phyloP scores from a whole-genome alignment of 2,113 vertebrate genomes.

The Pelvicachromis taeniatus region DNA sequence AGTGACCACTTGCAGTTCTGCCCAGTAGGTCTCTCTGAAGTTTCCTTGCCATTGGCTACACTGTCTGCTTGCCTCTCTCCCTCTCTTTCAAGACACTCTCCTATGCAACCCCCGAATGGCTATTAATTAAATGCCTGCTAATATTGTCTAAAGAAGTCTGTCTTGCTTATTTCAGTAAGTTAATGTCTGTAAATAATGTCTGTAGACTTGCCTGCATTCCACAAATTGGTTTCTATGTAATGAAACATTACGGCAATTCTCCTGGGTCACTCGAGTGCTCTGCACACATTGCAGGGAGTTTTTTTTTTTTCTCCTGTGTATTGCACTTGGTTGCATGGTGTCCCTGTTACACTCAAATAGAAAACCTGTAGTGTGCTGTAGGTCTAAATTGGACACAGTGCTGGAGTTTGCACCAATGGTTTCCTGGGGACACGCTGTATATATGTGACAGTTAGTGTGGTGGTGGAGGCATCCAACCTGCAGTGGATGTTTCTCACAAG shows the following conservation, averaged over 20 bases:
- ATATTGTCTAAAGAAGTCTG: constrained; percentile 36
- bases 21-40: constrained; percentile 51
- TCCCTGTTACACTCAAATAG: constrained; percentile 47
- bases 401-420: constrained; percentile 33
- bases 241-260: constrained; percentile 52
- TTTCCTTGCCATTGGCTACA: constrained; percentile 42
- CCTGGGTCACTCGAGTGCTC: constrained; percentile 46
- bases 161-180: constrained; percentile 34
- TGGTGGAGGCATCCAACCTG: constrained; percentile 20
- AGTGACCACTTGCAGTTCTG: constrained; percentile 67
- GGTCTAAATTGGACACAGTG: constrained; percentile 61
- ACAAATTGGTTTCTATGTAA: constrained; percentile 38
- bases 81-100: not conserved
- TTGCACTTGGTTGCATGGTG: constrained; percentile 58
- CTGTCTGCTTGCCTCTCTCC: not conserved
- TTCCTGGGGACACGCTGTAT: constrained; percentile 17
- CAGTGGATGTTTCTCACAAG: constrained; percentile 24
- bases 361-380: constrained; percentile 51
- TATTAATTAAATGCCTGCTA: constrained; percentile 59
- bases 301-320: constrained; percentile 18
- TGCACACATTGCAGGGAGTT: constrained; percentile 30
- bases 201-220: constrained; percentile 13
- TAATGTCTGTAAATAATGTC: constrained; percentile 47
- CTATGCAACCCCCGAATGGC: constrained; percentile 46
- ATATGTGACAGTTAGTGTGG: constrained; percentile 24